Evolutionary conservation across 1,140 invertebrate genomes (phyloP).

Genomic region (Drosophila arizonae): DNA sequence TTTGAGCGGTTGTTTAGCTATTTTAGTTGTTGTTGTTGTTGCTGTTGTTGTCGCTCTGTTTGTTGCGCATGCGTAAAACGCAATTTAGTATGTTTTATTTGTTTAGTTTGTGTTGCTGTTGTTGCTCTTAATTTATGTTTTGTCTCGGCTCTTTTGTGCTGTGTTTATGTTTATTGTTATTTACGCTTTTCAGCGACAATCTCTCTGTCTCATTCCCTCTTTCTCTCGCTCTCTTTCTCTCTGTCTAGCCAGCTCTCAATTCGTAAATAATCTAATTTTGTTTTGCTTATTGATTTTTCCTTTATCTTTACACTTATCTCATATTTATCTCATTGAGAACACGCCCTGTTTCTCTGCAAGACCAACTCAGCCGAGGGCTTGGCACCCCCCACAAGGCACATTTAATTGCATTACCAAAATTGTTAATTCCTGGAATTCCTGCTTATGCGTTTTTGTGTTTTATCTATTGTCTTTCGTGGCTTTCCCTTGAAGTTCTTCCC

Average conservation of each 20-base stretch:
- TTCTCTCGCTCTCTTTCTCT: neutral
- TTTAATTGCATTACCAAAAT: slow-evolving; percentile 26
- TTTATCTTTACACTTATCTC: neutral
- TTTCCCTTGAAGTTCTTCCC: slow-evolving; percentile 16
- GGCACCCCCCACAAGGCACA: neutral
- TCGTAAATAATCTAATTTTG: no score
- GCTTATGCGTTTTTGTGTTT: neutral
- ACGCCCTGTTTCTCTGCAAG: neutral
- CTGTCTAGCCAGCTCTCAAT: no score
- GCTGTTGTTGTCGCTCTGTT: neutral
- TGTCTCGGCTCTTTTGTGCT: slow-evolving; percentile 13
- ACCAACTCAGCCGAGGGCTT: neutral
- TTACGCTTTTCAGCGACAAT: slow-evolving; percentile 28
- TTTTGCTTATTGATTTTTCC: no score
- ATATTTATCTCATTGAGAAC: neutral
- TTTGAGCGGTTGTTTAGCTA: slow-evolving; percentile 8
- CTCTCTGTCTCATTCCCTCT: neutral
- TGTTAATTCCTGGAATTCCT: slow-evolving; percentile 27
- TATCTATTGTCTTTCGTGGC: slow-evolving; percentile 25
- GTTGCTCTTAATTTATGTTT: slow-evolving; percentile 35
- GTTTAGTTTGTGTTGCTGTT: slow-evolving; percentile 18
- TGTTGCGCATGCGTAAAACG: slow-evolving; percentile 38
- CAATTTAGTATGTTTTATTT: slow-evolving; percentile 22
- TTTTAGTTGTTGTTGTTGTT: neutral
- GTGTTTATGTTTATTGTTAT: slow-evolving; percentile 37